Evolutionary conservation across 2,888 invertebrate species (phyloP).

Genomic region (Leptothorax acervorum): DNA sequence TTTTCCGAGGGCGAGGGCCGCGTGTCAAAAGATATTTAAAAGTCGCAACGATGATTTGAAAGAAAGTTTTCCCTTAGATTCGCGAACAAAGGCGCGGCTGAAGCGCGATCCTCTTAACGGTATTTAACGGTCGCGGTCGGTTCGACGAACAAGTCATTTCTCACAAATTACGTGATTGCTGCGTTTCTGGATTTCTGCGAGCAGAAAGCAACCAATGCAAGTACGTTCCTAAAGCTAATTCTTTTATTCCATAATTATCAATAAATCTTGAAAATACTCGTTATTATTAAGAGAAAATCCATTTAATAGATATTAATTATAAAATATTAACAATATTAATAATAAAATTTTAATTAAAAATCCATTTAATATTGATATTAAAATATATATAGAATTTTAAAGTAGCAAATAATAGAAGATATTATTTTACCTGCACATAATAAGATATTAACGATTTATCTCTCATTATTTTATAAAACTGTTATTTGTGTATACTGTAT

Average conservation of each 20-base stretch:
- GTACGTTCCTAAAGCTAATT: constrained; percentile 49
- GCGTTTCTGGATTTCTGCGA: background rate
- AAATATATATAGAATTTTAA: background rate
- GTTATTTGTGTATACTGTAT: background rate
- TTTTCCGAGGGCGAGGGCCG: constrained; percentile 43
- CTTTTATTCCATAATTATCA: background rate
- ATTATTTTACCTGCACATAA: background rate
- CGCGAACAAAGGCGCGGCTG: constrained; percentile 60
- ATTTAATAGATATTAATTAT: background rate
- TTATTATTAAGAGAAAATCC: background rate
- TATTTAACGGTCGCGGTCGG: constrained; percentile 69
- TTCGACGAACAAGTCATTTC: constrained; percentile 39
- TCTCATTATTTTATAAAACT: background rate
- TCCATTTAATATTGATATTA: background rate
- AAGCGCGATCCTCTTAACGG: constrained; percentile 64
- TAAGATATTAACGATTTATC: background rate
- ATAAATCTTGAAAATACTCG: background rate
- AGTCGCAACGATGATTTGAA: constrained; percentile 59
- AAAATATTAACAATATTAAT: background rate
- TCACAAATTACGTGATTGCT: background rate
- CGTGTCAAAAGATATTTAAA: constrained; percentile 75
- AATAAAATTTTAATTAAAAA: background rate
- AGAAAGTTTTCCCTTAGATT: constrained; percentile 65
- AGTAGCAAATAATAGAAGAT: background rate
- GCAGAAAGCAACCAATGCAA: constrained; percentile 1